These are phyloP conservation scores for Chlorocebus sabaeus DNA, from an alignment of 2,113 vertebrate genomes.

Conservation along the genomic window DNA sequence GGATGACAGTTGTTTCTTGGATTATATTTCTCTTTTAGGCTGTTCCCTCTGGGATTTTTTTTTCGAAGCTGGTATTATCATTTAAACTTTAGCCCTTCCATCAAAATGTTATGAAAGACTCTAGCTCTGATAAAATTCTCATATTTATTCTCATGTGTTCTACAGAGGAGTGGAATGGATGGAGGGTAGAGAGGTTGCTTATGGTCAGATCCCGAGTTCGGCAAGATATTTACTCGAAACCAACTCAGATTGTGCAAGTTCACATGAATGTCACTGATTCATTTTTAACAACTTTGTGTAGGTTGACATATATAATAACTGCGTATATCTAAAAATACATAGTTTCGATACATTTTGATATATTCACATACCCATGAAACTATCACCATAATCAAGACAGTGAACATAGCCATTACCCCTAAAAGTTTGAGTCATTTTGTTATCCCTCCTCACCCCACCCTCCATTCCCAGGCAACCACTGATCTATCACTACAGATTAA, in stretches of 20 bases:
- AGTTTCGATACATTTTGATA: not conserved
- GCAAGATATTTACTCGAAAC: not conserved
- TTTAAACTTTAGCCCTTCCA: not conserved
- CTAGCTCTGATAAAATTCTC: not conserved
- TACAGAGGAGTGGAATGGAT: not conserved
- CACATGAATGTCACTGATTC: not conserved
- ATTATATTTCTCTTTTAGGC: constrained; percentile 1
- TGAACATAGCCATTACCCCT: not conserved
- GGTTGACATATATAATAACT: not conserved
- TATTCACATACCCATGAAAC: not conserved
- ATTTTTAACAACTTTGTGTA: not conserved
- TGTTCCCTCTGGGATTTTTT: not conserved
- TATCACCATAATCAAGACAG: not conserved
- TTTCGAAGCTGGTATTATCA: not conserved
- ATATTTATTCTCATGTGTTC: not conserved
- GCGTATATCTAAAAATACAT: not conserved
- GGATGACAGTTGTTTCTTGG: not conserved
- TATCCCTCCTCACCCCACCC: not conserved
- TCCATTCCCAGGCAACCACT: not conserved
- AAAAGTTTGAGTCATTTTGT: not conserved
- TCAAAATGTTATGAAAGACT: not conserved
- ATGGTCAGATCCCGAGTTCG: not conserved
- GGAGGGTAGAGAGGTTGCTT: not conserved
- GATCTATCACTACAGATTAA: not conserved
- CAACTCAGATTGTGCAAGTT: not conserved